Evolutionary conservation across 1,140 invertebrate species (phyloP), one percentile per base, ranked within the genome.

Genomic region (Thaumatotibia leucotreta): DNA sequence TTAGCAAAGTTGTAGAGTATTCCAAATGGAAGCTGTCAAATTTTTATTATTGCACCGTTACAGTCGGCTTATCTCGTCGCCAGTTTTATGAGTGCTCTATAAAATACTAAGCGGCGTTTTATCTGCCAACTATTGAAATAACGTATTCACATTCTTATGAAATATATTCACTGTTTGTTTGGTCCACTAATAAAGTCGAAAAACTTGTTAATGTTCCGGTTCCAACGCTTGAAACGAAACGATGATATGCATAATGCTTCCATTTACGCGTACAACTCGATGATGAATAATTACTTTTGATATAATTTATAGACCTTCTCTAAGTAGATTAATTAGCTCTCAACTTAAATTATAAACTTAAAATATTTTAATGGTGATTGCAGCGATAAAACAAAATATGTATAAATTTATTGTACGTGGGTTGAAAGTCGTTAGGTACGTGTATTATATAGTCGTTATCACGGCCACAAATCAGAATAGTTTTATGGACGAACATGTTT

Each of bases 11-110:
- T 39, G n/a, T n/a, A n/a, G 4, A 39, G 35, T 14, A 31, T 4
- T 14, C 24, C 27, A 27, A 29, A 58, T 58, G 52, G 9, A 5
- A 58, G 68, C 79, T 79, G 86, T 86, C 86, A 86, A 84, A 85
- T 73, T 83, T 27, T 88, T 85, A 85, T 85, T 84, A 81, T 80
- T 82, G 70, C 69, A 74, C 68, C 77, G 72, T 73, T 73, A 76
- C 74, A 75, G 33, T 54, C 67, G 27, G 31, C 49, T 71, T 75
- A 75, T 75, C 76, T 68, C 68, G 65, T 52, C 63, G 74, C 68
- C 62, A 63, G 70, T 78, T 88, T 89, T 89, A 86, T 78, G 79
- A 76, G 64, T 78, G 75, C 70, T 85, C 82, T 83, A 86, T 90
- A 84, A 89, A 89, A 84, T 76, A 80, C 84, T 82, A 79, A 84